Conservation (phyloP, 1,140 invertebrate genomes). For the Eufriesea mexicana region DNA sequence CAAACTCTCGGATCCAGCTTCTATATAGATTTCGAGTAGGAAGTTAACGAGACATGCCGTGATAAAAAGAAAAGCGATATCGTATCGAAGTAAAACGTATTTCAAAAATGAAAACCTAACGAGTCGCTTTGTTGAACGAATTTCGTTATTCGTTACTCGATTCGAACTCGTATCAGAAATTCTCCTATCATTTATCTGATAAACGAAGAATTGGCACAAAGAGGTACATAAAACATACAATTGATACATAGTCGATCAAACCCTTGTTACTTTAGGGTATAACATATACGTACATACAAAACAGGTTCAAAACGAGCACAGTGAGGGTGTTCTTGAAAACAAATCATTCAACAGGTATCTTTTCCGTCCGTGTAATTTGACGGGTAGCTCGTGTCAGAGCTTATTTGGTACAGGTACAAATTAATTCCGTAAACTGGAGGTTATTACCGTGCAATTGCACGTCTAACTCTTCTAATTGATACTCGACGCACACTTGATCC, state of each 20-base stretch:
- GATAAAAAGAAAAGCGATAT: too few species aligned
- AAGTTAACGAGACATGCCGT: too few species aligned
- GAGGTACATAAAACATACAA: background rate
- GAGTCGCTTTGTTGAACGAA: background rate
- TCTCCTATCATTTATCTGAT: background rate
- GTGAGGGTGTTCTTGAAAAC: constrained; percentile 19
- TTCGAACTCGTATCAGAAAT: background rate
- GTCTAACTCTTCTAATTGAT: background rate
- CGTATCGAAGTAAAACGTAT: too few species aligned
- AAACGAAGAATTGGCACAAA: background rate
- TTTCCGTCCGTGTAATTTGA: constrained; percentile 18
- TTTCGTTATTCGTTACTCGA: background rate
- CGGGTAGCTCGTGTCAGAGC: constrained; percentile 25
- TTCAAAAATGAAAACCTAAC: too few species aligned
- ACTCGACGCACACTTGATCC: background rate
- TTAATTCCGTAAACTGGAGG: constrained; percentile 53
- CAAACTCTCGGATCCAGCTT: too few species aligned
- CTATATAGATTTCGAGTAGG: background rate
- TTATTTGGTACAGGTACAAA: constrained; percentile 9
- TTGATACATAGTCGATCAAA: background rate
- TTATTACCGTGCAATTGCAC: constrained; percentile 14
- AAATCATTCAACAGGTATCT: constrained; percentile 23
- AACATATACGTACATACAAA: constrained; percentile 1
- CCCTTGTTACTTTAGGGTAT: constrained; percentile 15
- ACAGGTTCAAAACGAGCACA: constrained; percentile 21